Percentiles rank a stretch among this genome's conserved stretches.
phyloP scores from a whole-genome alignment of 2,888 invertebrate species.

The Flexamia atlantica region DNA sequence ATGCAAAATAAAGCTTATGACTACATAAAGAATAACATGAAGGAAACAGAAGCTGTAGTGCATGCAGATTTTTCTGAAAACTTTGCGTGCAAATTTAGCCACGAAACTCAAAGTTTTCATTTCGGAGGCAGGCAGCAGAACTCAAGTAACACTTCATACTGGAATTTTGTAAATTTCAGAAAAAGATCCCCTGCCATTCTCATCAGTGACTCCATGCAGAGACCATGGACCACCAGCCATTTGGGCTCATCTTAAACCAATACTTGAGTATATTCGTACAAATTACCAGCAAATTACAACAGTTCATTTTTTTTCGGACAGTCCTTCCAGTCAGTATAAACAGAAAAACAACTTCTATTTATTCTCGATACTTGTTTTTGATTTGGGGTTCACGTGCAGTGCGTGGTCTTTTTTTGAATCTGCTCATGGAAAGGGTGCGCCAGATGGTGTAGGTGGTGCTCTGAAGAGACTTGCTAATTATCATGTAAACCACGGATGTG shows the following conservation, averaged over 20 bases:
- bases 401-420: slow-evolving; percentile 53
- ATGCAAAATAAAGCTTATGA: slow-evolving; percentile 53
- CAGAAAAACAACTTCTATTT: slow-evolving; percentile 56
- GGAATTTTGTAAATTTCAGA: slow-evolving; percentile 16
- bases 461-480: slow-evolving; percentile 47
- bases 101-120: slow-evolving; percentile 45
- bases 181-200: slow-evolving; percentile 36
- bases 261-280: slow-evolving; percentile 1
- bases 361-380: slow-evolving; percentile 11
- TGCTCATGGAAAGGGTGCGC: slow-evolving; percentile 58
- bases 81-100: slow-evolving; percentile 44
- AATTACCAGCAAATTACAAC: slow-evolving; percentile 34
- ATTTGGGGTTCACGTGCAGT: slow-evolving; percentile 41
- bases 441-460: too few species aligned
- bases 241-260: slow-evolving; percentile 55
- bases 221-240: slow-evolving; percentile 53
- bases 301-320: slow-evolving; percentile 60
- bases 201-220: slow-evolving; percentile 23
- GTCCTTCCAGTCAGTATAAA: too few species aligned
- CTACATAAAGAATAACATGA: slow-evolving; percentile 35
- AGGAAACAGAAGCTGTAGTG: slow-evolving; percentile 3
- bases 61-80: slow-evolving; percentile 54
- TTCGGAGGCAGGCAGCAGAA: slow-evolving; percentile 55
- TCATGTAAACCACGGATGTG: slow-evolving; percentile 44
- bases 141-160: slow-evolving; percentile 48